These are phyloP conservation scores for Chrysolina haemoptera DNA, from an alignment of 2,888 invertebrate species.

Conservation along the genomic window DNA sequence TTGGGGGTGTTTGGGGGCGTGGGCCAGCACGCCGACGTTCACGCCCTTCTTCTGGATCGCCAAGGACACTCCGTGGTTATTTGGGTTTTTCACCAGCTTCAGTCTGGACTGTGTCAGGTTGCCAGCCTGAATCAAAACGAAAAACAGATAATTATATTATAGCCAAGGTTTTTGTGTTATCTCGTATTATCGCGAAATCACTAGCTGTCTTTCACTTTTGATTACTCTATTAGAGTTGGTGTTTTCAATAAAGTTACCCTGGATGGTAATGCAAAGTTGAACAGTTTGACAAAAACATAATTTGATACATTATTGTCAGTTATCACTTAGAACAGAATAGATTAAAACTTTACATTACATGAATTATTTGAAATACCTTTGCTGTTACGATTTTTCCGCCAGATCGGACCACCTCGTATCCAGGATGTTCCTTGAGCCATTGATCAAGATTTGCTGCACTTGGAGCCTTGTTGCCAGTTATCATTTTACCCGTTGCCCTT, in stretches of 20 bases:
- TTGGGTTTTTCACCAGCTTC: slow-evolving; percentile 64
- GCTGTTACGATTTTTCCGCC: slow-evolving; percentile 66
- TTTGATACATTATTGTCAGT: no score
- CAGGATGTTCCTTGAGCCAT: slow-evolving; percentile 91
- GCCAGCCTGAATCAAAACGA: slow-evolving; percentile 47
- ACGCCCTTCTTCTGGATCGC: slow-evolving; percentile 65
- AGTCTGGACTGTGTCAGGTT: slow-evolving; percentile 65
- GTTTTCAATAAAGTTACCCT: no score
- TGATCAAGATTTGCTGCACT: slow-evolving; percentile 83
- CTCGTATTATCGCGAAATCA: no score
- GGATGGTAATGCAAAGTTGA: no score
- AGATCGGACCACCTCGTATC: slow-evolving; percentile 86
- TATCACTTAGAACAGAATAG: no score
- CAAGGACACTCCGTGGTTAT: slow-evolving; percentile 64
- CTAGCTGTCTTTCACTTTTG: no score
- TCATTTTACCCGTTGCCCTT: slow-evolving; percentile 81
- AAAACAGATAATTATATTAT: no score
- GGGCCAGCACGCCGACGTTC: slow-evolving; percentile 64
- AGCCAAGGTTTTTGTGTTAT: no score
- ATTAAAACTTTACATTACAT: no score
- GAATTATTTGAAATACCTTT: slow-evolving; percentile 52
- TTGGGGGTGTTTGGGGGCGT: slow-evolving; percentile 60
- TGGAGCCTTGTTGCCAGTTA: slow-evolving; percentile 87
- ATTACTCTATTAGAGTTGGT: no score
- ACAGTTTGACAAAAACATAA: no score